These are phyloP conservation scores for Myotis pilosus DNA, from an alignment of 2,797 vertebrate species.

Conservation along the genomic window DNA sequence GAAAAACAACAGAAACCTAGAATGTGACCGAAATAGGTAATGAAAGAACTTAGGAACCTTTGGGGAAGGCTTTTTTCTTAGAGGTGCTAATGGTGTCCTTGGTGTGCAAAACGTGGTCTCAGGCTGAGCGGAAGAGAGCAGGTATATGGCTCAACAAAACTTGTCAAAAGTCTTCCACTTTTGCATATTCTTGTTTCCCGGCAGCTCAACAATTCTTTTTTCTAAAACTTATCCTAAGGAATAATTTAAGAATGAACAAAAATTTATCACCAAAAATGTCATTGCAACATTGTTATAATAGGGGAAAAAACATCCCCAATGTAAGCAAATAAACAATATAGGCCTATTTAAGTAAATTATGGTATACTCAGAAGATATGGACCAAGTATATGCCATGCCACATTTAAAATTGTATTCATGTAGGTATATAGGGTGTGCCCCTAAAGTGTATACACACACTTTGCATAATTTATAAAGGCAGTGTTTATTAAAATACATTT, in stretches of 20 bases:
- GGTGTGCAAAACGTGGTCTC: background rate
- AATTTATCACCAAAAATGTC: background rate
- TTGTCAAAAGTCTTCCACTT: background rate
- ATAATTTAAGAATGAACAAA: constrained; percentile 28
- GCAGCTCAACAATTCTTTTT: background rate
- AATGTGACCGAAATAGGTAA: background rate
- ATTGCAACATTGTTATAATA: background rate
- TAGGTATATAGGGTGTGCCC: background rate
- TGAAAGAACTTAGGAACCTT: background rate
- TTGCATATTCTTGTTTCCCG: background rate
- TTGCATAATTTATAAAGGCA: too few species aligned
- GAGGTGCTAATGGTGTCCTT: background rate
- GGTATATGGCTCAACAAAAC: background rate
- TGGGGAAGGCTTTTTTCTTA: background rate
- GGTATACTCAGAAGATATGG: background rate
- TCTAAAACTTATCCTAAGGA: background rate
- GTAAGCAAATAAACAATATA: background rate
- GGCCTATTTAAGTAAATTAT: background rate
- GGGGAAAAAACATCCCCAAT: background rate
- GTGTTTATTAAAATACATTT: too few species aligned
- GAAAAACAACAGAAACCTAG: background rate
- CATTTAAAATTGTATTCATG: background rate
- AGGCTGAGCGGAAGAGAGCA: background rate
- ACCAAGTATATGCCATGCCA: background rate
- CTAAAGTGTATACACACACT: too few species aligned